Conservation (phyloP, 2,888 invertebrate genomes). For the Andricus quercusramuli region DNA sequence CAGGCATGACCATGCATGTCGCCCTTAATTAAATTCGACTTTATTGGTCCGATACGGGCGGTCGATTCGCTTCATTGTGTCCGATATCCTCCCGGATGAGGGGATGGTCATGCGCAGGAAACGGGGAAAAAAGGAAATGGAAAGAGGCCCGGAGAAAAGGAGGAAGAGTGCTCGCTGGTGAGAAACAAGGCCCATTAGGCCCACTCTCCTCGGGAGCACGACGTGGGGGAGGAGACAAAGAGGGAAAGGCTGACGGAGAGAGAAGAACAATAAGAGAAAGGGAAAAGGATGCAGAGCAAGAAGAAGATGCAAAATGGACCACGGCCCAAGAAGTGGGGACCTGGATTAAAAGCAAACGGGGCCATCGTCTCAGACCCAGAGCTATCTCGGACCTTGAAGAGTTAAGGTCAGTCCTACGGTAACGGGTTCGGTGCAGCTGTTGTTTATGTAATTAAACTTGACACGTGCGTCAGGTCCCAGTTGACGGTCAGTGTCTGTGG, state of each 20-base stretch:
- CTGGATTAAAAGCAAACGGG: slow-evolving; percentile 79
- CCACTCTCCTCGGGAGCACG: slow-evolving; percentile 50
- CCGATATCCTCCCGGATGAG: slow-evolving; percentile 46
- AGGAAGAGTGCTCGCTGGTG: slow-evolving; percentile 49
- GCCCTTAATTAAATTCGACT: not conserved
- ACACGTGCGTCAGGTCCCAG: slow-evolving; percentile 50
- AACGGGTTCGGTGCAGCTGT: slow-evolving; percentile 54
- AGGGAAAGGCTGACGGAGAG: slow-evolving; percentile 54
- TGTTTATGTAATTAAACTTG: slow-evolving; percentile 60
- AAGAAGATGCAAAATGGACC: slow-evolving; percentile 77
- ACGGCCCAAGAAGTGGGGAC: slow-evolving; percentile 74
- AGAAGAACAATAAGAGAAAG: slow-evolving; percentile 59
- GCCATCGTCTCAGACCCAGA: slow-evolving; percentile 77
- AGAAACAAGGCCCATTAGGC: slow-evolving; percentile 42
- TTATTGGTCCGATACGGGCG: not conserved
- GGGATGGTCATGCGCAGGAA: slow-evolving; percentile 49
- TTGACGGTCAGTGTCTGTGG: slow-evolving; percentile 62
- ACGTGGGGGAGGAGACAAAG: slow-evolving; percentile 51
- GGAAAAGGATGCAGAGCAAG: slow-evolving; percentile 58
- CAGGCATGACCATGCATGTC: not conserved
- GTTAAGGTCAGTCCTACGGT: slow-evolving; percentile 70
- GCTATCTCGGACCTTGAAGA: slow-evolving; percentile 76
- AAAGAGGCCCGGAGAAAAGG: slow-evolving; percentile 43
- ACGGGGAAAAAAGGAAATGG: slow-evolving; percentile 34
- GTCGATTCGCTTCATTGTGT: slow-evolving; percentile 14